phyloP scores from a whole-genome alignment of 2,888 invertebrate species.

The Molorchus minor region DNA sequence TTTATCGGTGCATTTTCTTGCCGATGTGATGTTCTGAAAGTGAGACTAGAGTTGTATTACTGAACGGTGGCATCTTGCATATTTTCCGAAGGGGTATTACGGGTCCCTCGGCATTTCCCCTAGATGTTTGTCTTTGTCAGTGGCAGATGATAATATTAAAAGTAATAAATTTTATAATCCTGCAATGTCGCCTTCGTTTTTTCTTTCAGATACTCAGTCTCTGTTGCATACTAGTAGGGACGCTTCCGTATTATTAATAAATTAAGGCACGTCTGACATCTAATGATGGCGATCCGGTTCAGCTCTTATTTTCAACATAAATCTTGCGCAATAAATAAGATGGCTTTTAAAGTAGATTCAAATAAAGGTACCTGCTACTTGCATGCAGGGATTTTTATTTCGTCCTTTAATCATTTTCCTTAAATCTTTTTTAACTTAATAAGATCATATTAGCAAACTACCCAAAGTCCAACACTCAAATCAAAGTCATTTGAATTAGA shows the following conservation, averaged over 20 bases:
- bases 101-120: slow-evolving; percentile 4
- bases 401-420: no score
- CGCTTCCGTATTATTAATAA: background rate
- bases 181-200: slow-evolving; percentile 16
- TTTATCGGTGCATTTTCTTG: slow-evolving; percentile 17
- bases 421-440: no score
- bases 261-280: slow-evolving; percentile 3
- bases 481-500: no score
- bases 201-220: background rate
- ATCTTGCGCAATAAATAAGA: no score
- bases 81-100: slow-evolving; percentile 9
- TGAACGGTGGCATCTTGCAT: slow-evolving; percentile 14
- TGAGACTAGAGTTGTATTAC: slow-evolving; percentile 15
- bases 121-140: slow-evolving; percentile 25
- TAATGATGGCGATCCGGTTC: background rate
- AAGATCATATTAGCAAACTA: no score
- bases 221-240: slow-evolving; percentile 1
- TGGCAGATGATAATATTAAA: slow-evolving; percentile 27
- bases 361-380: no score
- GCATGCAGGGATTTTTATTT: no score
- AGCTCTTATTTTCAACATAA: background rate
- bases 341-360: no score
- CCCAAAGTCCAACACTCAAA: no score
- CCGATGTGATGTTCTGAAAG: slow-evolving; percentile 16
- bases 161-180: slow-evolving; percentile 26